Evolutionary conservation across 1,140 invertebrate genomes (phyloP).

Genomic region (Micrasema longulum): DNA sequence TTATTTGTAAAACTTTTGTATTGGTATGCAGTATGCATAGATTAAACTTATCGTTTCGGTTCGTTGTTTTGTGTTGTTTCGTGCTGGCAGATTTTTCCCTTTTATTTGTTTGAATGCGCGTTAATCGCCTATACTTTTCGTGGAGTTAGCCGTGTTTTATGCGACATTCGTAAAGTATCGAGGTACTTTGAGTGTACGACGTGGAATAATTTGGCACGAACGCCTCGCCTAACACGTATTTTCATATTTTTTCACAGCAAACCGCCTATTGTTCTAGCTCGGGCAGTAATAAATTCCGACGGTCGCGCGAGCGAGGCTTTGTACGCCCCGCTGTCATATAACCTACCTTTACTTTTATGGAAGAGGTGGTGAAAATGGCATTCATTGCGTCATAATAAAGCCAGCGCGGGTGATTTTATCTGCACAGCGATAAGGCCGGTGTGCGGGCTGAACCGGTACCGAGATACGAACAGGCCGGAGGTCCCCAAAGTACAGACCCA

Average conservation of each 20-base stretch:
- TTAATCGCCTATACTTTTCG: slow-evolving; percentile 4
- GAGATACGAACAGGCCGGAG: neutral
- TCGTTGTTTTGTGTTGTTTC: no score
- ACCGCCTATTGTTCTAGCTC: slow-evolving; percentile 28
- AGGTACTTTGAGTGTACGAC: slow-evolving; percentile 8
- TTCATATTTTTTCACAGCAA: slow-evolving; percentile 36
- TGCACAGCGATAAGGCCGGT: slow-evolving; percentile 26
- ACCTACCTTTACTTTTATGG: slow-evolving; percentile 40
- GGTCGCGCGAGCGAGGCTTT: slow-evolving; percentile 33
- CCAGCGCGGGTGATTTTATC: slow-evolving; percentile 34
- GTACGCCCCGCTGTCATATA: slow-evolving; percentile 44
- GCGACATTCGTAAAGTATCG: slow-evolving; percentile 22
- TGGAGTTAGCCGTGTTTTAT: slow-evolving; percentile 12
- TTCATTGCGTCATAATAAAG: slow-evolving; percentile 46
- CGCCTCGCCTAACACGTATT: slow-evolving; percentile 27
- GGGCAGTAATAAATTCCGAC: slow-evolving; percentile 38
- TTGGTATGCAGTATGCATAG: no score
- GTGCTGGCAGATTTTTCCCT: no score
- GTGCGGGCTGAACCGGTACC: neutral
- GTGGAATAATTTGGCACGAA: slow-evolving; percentile 12
- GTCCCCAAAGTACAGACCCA: no score
- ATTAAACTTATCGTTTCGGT: no score
- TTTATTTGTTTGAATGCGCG: slow-evolving; percentile 20
- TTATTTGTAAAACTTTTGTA: no score
- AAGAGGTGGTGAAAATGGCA: slow-evolving; percentile 41